Base-by-base conservation (phyloP, 2,888 invertebrate species). In the Drosophila acutilabella region DNA sequence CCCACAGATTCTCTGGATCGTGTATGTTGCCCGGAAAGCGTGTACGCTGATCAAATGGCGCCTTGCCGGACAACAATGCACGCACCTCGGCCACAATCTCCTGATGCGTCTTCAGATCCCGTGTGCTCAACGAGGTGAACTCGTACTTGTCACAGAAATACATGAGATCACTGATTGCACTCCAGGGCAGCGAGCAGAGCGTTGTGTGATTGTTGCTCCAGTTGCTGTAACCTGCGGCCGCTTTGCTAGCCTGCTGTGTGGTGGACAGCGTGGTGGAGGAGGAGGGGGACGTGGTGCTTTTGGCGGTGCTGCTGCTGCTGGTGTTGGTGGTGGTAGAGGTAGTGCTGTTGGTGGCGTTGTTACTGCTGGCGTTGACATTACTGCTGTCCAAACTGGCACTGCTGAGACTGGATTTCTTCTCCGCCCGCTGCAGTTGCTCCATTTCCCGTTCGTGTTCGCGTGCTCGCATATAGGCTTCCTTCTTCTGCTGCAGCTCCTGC, bases 131-230 rank as follows among this genome's bases (percentile, higher is more conserved):
- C 4, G 90, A 80, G 61, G 87, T 89, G 67, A 88, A 91, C 70
- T 91, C 90, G 71, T 91, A 89, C 77, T 88, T 91, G 78, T 91
- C 90, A 64, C 90, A 91, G 64, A 91, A 91, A 26, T 75, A 76
- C 79, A 91, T 91, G 23, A 91, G 80, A 59, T 91, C 91, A 13
- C 89, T 88, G 60, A 91, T 81, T 45, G 89, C 90, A 44, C 89
- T 90, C 91, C 90, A 91, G 4, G 90, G 71, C 65, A 78, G 84
- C 7, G 85, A 72, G 50, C 83, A 76, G 42, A 91, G 65, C 1
- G 83, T 78, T 5, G 81, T 67, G 57, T 91, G 91, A n/a, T 78
- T 80, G 51, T 53, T 89, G 18, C 71, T 75, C 90, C 90, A 91
- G 51, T 91, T 91, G 59, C 71, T 64, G 54, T 91, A 91, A 41